phyloP scores from a whole-genome alignment of 2,888 invertebrate species.

The Drosophila paranaensis region DNA sequence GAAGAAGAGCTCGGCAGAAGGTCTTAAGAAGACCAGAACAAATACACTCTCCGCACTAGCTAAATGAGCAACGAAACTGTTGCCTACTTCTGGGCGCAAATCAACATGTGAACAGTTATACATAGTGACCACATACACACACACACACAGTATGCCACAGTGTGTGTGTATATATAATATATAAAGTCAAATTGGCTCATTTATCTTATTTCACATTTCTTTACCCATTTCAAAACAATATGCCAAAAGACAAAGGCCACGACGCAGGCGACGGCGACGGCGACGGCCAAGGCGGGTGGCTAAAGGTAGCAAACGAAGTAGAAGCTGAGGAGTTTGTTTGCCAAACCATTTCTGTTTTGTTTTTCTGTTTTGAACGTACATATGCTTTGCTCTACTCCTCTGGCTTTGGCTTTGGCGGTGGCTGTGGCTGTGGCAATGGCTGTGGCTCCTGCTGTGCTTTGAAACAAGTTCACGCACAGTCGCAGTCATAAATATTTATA shows the following conservation, averaged over 20 bases:
- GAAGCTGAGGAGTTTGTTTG: not conserved
- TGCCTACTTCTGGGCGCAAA: conserved; percentile 29
- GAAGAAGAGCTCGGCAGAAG: too few relatives aligned
- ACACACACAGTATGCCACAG: not conserved
- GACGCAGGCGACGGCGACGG: not conserved
- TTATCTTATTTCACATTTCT: conserved; percentile 70
- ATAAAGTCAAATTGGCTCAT: conserved; percentile 65
- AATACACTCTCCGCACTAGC: not conserved
- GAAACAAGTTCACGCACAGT: conserved; percentile 48
- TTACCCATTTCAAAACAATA: conserved; percentile 49
- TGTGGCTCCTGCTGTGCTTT: conserved; percentile 31
- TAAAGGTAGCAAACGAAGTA: not conserved
- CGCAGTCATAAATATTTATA: conserved; percentile 43
- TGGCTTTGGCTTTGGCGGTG: not conserved
- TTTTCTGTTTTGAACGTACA: conserved; percentile 6
- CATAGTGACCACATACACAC: not conserved
- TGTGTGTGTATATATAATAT: not conserved
- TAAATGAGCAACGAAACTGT: not conserved
- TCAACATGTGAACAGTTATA: not conserved
- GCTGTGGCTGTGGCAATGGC: not conserved
- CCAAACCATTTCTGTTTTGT: conserved; percentile 34
- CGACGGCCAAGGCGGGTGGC: not conserved
- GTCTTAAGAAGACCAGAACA: too few relatives aligned
- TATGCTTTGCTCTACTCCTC: not conserved
- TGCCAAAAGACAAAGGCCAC: not conserved